A percentile compares a stretch with the other conserved stretches of the same genome.
These are phyloP conservation scores for Xestia ashworthii DNA, from an alignment of 2,888 invertebrate genomes.

Conservation along the genomic window DNA sequence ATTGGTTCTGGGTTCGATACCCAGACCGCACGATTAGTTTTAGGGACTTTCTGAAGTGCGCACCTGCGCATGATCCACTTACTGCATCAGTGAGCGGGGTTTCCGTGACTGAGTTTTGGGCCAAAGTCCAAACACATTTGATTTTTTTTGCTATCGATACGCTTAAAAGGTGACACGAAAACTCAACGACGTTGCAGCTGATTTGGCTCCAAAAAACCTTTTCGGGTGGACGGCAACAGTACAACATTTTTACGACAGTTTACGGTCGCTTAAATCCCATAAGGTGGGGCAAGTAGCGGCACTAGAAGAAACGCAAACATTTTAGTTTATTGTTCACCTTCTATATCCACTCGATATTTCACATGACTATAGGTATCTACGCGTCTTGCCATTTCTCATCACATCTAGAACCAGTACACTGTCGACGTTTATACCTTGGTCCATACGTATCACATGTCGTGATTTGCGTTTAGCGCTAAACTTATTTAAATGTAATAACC, in stretches of 20 bases:
- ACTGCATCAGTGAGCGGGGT: too few relatives aligned
- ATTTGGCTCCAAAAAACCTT: neutral
- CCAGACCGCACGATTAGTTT: neutral
- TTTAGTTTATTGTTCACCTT: neutral
- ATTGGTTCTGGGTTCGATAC: slow-evolving; percentile 4
- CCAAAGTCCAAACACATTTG: too few relatives aligned
- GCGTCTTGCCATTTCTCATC: slow-evolving; percentile 6
- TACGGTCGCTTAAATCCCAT: neutral
- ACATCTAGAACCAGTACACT: neutral
- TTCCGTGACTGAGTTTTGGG: too few relatives aligned
- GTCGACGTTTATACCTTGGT: neutral
- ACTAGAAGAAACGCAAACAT: neutral
- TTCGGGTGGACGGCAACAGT: neutral
- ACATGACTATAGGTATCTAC: too few relatives aligned
- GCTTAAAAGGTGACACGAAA: neutral
- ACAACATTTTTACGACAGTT: neutral
- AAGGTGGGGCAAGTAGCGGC: neutral
- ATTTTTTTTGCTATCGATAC: too few relatives aligned
- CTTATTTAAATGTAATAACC: neutral
- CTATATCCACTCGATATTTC: neutral
- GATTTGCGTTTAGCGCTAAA: neutral
- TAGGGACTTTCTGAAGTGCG: neutral
- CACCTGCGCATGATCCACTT: too few relatives aligned
- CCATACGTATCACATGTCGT: neutral
- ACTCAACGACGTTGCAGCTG: neutral